These are phyloP conservation scores for Leucopsar rothschildi DNA, from an alignment of 2,113 vertebrate genomes.

Conservation along the genomic window DNA sequence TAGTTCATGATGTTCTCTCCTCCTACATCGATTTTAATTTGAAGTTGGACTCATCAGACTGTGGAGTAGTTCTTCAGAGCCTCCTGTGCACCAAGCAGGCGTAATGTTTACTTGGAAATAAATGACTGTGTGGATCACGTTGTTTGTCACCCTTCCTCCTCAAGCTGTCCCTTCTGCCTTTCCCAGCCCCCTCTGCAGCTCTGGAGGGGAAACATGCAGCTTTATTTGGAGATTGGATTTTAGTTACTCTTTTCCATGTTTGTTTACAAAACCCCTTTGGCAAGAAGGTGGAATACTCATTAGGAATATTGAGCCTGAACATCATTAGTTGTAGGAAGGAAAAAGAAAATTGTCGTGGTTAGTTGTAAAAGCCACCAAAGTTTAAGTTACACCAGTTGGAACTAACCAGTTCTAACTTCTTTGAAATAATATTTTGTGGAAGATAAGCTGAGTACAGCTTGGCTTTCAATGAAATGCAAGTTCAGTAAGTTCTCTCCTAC, in stretches of 20 bases:
- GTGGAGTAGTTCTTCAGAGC: conserved; percentile 55
- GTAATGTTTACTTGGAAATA: conserved; percentile 4
- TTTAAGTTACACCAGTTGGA: background rate
- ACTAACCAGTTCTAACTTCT: background rate
- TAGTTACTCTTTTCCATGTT: background rate
- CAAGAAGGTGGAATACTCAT: background rate
- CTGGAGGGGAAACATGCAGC: background rate
- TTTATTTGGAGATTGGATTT: background rate
- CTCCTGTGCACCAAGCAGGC: conserved; percentile 22
- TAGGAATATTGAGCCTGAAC: background rate
- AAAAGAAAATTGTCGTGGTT: background rate
- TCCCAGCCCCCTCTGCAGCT: background rate
- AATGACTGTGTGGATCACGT: background rate
- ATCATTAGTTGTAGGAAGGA: background rate
- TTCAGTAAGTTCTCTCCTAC: background rate
- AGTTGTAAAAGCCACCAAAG: background rate
- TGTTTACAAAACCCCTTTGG: conserved; percentile 1
- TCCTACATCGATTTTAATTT: conserved; percentile 57
- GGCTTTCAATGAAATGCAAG: background rate
- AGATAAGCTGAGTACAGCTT: background rate
- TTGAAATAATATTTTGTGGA: background rate
- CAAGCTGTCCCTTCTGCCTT: background rate
- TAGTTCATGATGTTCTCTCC: conserved; percentile 5
- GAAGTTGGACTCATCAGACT: conserved; percentile 31
- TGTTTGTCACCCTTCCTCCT: conserved; percentile 38